These are phyloP conservation scores for Odontophorus gujanensis DNA, from an alignment of 2,113 vertebrate species.

Conservation along the genomic window DNA sequence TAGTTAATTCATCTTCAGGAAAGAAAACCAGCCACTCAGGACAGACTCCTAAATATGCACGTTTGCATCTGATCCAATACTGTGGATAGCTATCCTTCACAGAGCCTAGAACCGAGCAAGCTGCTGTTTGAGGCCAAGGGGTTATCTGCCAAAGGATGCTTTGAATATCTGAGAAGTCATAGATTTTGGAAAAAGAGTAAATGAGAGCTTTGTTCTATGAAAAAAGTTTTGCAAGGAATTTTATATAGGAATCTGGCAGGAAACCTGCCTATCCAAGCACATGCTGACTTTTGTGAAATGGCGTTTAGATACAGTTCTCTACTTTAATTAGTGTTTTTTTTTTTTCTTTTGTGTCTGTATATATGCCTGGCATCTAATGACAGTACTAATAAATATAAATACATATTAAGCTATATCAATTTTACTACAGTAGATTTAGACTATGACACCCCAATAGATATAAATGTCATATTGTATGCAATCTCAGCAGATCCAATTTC, in stretches of 20 bases:
- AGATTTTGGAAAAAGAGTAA: background rate
- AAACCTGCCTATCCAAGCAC: background rate
- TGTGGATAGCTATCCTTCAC: background rate
- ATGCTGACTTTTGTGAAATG: background rate
- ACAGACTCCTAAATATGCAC: background rate
- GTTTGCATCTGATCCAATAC: background rate
- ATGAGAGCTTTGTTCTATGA: background rate
- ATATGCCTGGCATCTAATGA: background rate
- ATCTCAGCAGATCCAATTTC: constrained; percentile 29
- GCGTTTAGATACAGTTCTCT: background rate
- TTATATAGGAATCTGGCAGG: background rate
- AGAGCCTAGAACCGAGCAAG: background rate
- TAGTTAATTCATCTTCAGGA: background rate
- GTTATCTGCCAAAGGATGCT: background rate
- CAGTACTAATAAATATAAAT: background rate
- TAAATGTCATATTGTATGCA: background rate
- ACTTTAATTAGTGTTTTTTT: background rate
- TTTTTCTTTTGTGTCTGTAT: background rate
- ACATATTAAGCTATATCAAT: background rate
- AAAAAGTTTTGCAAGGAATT: background rate
- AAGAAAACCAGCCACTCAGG: background rate
- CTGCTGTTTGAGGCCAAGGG: background rate
- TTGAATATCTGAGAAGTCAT: background rate
- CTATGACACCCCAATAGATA: background rate
- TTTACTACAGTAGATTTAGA: background rate